Evolutionary conservation across 2,113 vertebrate genomes (phyloP).

Genomic region (Gulo gulo): DNA sequence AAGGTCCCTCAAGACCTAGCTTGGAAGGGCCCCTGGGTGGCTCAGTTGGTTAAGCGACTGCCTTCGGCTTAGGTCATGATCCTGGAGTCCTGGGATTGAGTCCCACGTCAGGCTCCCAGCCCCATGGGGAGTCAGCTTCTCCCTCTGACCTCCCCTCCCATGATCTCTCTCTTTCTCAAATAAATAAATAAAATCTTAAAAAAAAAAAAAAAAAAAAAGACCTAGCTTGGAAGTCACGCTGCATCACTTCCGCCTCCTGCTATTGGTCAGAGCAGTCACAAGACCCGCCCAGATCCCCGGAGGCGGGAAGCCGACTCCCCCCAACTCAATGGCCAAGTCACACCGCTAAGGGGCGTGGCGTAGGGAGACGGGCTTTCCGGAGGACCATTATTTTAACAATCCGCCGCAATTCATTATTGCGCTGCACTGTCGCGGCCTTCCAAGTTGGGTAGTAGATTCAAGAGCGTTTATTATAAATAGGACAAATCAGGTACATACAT

Average conservation of each 20-base stretch:
- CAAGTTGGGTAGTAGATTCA: not conserved
- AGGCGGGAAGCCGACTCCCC: not conserved
- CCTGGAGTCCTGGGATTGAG: no score
- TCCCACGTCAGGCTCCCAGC: no score
- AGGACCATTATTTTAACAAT: not conserved
- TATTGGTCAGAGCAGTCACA: not conserved
- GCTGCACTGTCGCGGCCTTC: not conserved
- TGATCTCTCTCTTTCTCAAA: no score
- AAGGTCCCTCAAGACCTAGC: not conserved
- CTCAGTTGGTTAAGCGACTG: no score
- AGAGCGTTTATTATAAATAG: not conserved
- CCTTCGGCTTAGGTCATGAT: no score
- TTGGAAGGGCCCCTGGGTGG: not conserved
- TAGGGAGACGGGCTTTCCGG: rapidly evolving
- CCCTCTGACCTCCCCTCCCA: no score
- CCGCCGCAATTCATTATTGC: not conserved
- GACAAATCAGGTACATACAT: not conserved
- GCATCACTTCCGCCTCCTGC: not conserved
- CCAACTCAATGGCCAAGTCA: not conserved
- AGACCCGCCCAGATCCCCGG: not conserved
- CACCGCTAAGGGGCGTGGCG: not conserved
- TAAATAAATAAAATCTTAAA: no score
- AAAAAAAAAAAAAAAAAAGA: no score
- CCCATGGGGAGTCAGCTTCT: no score
- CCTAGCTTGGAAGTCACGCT: not conserved